Evolutionary conservation across 2,113 vertebrate species (phyloP).

Genomic region (Clarias magur): DNA sequence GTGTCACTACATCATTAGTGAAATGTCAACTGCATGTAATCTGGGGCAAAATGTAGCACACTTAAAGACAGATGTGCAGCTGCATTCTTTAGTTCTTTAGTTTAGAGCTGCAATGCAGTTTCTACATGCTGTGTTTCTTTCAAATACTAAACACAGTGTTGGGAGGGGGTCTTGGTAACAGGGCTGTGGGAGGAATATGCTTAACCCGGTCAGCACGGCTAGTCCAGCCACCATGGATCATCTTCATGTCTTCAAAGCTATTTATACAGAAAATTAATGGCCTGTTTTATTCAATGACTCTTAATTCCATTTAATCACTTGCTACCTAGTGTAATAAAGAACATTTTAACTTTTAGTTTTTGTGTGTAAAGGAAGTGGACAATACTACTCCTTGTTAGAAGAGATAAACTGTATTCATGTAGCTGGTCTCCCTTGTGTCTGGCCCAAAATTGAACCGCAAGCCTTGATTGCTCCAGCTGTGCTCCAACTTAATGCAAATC

Average conservation of each 20-base stretch:
- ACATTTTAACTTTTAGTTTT: not conserved
- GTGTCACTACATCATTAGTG: not conserved
- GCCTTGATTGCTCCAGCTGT: not conserved
- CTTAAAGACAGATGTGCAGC: not conserved
- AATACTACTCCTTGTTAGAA: not conserved
- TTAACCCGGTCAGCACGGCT: not conserved
- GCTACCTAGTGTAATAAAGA: not conserved
- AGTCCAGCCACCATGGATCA: not conserved
- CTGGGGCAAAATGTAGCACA: not conserved
- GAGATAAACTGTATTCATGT: not conserved
- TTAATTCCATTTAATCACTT: not conserved
- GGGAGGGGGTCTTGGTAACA: not conserved
- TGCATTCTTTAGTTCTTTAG: not conserved
- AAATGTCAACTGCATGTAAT: not conserved
- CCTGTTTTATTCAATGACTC: not conserved
- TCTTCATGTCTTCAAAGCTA: not conserved
- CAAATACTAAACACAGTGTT: not conserved
- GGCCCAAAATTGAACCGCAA: not conserved
- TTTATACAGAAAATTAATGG: not conserved
- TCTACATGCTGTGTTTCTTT: not conserved
- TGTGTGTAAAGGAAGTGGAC: not conserved
- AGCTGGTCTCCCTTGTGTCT: not conserved
- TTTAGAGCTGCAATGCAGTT: not conserved
- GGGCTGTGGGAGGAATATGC: not conserved
- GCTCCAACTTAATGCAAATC: slow-evolving; percentile 28